These are phyloP conservation scores for Chiridota heheva DNA, from an alignment of 35 echinoderm and acorn worm species.

Conservation along the genomic window DNA sequence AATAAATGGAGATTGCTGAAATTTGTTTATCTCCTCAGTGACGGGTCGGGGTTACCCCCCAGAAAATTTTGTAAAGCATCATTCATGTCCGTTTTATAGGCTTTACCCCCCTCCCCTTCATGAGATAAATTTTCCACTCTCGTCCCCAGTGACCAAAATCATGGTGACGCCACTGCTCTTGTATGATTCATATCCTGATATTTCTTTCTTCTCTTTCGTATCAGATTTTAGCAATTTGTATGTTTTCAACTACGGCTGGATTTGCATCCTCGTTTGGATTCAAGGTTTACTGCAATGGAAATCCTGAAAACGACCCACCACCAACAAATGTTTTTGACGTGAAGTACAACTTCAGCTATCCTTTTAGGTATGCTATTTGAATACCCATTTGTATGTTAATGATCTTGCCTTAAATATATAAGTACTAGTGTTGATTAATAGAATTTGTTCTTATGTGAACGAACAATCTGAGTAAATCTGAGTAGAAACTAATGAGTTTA, in stretches of 20 bases:
- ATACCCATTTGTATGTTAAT: neutral
- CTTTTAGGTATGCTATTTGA: slow-evolving; percentile 61
- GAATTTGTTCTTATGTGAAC: neutral
- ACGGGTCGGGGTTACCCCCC: neutral
- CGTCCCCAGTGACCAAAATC: too few relatives aligned
- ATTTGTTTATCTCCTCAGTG: too few relatives aligned
- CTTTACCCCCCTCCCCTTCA: neutral
- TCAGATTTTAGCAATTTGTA: slow-evolving; percentile 85
- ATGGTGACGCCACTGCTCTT: too few relatives aligned
- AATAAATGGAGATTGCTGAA: too few relatives aligned
- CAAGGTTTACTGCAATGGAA: neutral
- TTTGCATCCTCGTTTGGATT: slow-evolving; percentile 45
- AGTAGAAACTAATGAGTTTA: neutral
- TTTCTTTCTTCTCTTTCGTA: neutral
- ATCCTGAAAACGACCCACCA: neutral
- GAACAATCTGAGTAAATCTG: neutral
- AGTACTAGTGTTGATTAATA: neutral
- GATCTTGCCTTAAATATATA: neutral
- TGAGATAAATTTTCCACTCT: neutral
- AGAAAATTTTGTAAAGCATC: neutral
- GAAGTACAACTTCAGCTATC: slow-evolving; percentile 38
- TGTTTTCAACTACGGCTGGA: slow-evolving; percentile 95
- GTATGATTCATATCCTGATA: neutral
- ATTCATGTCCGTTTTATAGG: neutral
- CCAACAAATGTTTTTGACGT: neutral